Percentiles rank a stretch among this genome's conserved stretches.
These are phyloP conservation scores for Allygus modestus DNA, from an alignment of 2,888 invertebrate genomes.

Conservation along the genomic window DNA sequence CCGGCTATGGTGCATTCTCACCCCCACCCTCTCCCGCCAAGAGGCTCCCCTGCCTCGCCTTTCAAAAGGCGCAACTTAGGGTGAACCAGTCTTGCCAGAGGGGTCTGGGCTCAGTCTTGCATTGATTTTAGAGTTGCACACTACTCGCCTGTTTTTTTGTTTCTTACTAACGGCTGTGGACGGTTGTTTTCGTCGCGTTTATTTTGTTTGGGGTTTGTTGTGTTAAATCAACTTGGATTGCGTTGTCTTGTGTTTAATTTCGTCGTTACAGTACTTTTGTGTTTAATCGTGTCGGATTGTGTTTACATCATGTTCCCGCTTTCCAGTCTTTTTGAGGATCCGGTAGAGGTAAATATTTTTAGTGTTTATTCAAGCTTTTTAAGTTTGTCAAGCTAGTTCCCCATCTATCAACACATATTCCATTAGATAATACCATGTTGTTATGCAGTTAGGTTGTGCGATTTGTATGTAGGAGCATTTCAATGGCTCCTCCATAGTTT, in stretches of 20 bases:
- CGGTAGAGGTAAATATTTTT: slow-evolving; percentile 33
- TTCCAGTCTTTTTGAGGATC: slow-evolving; percentile 40
- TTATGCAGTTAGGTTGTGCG: too few relatives aligned
- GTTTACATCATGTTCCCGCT: slow-evolving; percentile 29
- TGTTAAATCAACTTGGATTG: neutral
- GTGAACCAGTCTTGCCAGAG: slow-evolving; percentile 22
- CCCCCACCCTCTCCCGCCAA: neutral
- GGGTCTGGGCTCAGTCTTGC: slow-evolving; percentile 28
- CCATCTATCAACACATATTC: too few relatives aligned
- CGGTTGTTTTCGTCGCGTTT: neutral
- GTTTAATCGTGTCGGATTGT: neutral
- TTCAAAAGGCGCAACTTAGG: slow-evolving; percentile 32
- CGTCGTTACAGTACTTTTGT: slow-evolving; percentile 6
- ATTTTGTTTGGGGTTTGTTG: neutral
- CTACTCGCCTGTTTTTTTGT: neutral
- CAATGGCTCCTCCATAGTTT: too few relatives aligned
- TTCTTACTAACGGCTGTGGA: neutral
- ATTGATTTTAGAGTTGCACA: slow-evolving; percentile 11
- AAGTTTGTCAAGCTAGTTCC: too few relatives aligned
- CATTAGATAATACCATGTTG: too few relatives aligned
- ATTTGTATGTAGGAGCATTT: too few relatives aligned
- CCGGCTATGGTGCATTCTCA: too few relatives aligned
- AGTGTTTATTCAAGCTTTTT: neutral
- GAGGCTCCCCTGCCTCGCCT: slow-evolving; percentile 39
- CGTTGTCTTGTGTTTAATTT: neutral